phyloP scores from a whole-genome alignment of 2,888 invertebrate genomes.

The Celastrina argiolus region DNA sequence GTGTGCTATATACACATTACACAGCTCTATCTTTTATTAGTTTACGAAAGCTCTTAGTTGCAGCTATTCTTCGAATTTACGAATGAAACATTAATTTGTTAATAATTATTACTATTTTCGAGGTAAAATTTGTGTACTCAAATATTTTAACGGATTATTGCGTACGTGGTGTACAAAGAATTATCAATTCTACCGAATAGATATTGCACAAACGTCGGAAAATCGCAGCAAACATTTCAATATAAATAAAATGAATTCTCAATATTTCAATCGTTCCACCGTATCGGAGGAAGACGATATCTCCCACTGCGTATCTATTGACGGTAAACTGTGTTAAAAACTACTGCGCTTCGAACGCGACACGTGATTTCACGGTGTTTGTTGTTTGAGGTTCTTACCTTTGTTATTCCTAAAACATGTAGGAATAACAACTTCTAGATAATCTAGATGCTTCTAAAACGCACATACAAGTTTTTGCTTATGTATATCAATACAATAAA shows the following conservation, averaged over 20 bases:
- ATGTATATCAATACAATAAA: no score
- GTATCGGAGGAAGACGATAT: conserved; percentile 13
- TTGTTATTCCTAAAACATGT: no score
- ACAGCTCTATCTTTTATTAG: no score
- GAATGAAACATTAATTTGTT: no score
- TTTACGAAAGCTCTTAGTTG: neutral
- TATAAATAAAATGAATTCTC: conserved; percentile 15
- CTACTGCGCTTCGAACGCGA: neutral
- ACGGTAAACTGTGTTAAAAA: conserved; percentile 2
- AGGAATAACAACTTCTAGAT: no score
- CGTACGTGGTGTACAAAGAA: neutral
- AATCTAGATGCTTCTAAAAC: no score
- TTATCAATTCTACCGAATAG: neutral
- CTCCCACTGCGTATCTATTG: conserved; percentile 10
- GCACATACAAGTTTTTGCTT: no score
- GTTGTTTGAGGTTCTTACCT: no score
- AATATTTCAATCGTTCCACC: conserved; percentile 17
- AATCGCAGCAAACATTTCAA: conserved; percentile 8
- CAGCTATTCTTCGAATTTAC: neutral
- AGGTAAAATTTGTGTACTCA: no score
- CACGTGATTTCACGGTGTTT: neutral
- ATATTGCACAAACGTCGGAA: neutral
- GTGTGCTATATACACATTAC: no score
- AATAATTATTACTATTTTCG: no score
- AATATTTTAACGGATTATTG: neutral